Base-by-base conservation (phyloP, 2,888 invertebrate genomes). In the Cabera pusaria region DNA sequence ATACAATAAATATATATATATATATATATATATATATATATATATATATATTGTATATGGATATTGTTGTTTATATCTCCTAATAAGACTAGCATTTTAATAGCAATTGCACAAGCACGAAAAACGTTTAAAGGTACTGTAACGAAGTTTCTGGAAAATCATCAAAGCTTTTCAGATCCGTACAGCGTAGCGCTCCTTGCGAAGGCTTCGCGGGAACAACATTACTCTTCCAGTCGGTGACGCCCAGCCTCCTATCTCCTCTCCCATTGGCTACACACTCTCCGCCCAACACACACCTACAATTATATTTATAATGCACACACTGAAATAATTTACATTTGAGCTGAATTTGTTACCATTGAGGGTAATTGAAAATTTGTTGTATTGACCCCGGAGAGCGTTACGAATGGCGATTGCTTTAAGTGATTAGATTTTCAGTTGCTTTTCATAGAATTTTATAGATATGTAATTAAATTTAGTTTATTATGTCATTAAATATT, bases 361-460 rank as follows among this genome's bases (percentile, higher is more conserved):
- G 72, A 63, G 81, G 79, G 83, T 86, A 88, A 88, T 87, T 88
- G 87, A 88, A 88, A 87, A 88, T 87, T 88, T 88, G 87, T 86
- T 85, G 83, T 86, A 86, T 85, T 81, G 85, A 78, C 77, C 76
- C 43, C 75, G 72, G 67, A 64, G 64, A 71, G 75, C 72, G 72
- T 76, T 73, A 72, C 67, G 59, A 66, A 67, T 63, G 59, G 59
- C 55, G 52, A 64, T 68, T 60, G 63, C 50, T 67, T 56, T 72
- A 75, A 74, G 72, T 72, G 75, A 78, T 85, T 78, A 77, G 75
- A 77, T 79, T 26, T 66, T 49, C 56, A 50, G 51, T 48, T 54
- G 50, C 44, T 33, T 42, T 35, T 24, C 37, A 46, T 28, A 45
- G 43, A 44, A 44, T 45, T 48, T 38, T 25, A 24, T 32, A 14